These are phyloP conservation scores for Fundulus diaphanus DNA, from an alignment of 2,797 vertebrate genomes.

Conservation along the genomic window DNA sequence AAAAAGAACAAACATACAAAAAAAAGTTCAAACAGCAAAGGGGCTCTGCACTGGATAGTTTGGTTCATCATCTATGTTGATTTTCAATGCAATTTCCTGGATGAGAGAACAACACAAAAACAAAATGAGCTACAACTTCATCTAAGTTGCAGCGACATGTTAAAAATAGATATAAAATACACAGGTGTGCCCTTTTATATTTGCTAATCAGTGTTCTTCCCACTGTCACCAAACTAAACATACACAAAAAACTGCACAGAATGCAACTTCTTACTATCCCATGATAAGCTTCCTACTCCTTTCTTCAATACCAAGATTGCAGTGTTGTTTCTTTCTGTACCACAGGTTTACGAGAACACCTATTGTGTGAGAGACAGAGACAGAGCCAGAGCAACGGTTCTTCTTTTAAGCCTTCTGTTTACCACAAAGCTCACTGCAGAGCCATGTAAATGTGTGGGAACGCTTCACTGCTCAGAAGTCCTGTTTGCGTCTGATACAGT, in stretches of 20 bases:
- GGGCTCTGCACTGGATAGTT: background rate
- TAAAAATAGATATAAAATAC: background rate
- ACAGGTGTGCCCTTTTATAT: background rate
- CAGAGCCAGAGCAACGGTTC: background rate
- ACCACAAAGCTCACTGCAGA: constrained; percentile 42
- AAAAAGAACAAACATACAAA: background rate
- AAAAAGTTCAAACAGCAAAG: background rate
- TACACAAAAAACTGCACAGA: background rate
- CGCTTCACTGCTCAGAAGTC: constrained; percentile 38
- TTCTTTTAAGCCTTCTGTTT: constrained; percentile 50
- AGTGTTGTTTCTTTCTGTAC: background rate
- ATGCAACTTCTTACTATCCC: background rate
- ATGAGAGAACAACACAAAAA: background rate
- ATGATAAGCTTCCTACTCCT: background rate
- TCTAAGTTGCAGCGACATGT: background rate
- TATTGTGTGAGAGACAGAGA: background rate
- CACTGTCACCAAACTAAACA: background rate
- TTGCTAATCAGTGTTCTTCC: background rate
- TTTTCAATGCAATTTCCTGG: background rate
- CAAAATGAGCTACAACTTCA: background rate
- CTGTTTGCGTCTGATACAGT: constrained; percentile 36
- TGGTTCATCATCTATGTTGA: background rate
- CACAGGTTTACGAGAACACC: background rate
- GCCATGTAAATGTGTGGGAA: constrained; percentile 51
- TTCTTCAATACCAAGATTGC: background rate